Base-by-base conservation (phyloP, 1,140 invertebrate genomes). In the Pantala flavescens region DNA sequence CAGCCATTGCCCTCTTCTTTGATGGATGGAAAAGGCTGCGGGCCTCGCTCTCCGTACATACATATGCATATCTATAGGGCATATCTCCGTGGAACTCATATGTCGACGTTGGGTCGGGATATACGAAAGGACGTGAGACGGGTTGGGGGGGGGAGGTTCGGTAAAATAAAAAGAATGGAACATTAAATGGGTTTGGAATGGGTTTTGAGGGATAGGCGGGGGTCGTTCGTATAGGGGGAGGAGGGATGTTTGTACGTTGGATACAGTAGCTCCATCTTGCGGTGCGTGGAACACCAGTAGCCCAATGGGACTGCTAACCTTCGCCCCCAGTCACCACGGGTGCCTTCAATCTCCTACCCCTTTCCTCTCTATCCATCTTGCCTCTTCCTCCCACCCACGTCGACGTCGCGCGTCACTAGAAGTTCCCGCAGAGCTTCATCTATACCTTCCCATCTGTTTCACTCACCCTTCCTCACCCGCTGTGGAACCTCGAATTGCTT, bases 141-240 rank as follows among this genome's bases (percentile, higher is more conserved):
- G 49, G 16, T 21, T 3, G 49, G 14, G 43, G 43, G 10, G 43
- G 43, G 43, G 43, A 49, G 49, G 49, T 63, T 63, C n/a, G 49
- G 49, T 7, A 63, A 63, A 63, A 63, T 16, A 63, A 63, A 63
- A 63, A 63, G 49, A 63, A 63, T 63, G 49, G n/a, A 63, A 63
- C 49, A 63, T 63, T 63, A 63, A 63, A 63, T 63, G 49, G n/a
- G 49, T 63, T 63, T 63, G 49, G 49, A 63, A 63, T 63, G 49
- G 49, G 49, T 63, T 63, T 63, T 63, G n/a, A 63, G 49, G 49
- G 49, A 63, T 63, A 63, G 49, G 49, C 49, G 49, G 12, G 16
- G 49, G 43, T 49, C 43, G 43, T 49, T 49, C 16, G 16, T 11
- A 49, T 49, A 16, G 43, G 16, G 16, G 49, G 12, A 3, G 49